Base-by-base conservation (phyloP, 2,113 vertebrate genomes). In the Chaetorhynchus papuensis region DNA sequence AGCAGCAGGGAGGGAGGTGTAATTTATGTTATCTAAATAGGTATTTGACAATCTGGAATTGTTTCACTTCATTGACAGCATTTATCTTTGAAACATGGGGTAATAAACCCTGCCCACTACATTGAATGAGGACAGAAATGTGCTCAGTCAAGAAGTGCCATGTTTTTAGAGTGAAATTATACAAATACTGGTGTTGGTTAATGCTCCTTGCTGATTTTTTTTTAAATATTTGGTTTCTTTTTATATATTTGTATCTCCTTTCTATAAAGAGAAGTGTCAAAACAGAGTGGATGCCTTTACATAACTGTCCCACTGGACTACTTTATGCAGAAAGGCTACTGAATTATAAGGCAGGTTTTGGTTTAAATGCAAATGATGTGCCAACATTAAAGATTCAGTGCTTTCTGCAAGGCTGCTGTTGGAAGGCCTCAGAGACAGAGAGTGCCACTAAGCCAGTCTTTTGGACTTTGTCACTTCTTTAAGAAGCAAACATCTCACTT, bases 321-420 rank as follows among this genome's bases (percentile, higher is more conserved):
- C 35, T 77, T 89, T 19, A 63, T 68, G 44, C 31, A 71, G 78
- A 87, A 91, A 44, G 41, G 28, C 28, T 74, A 30, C 41, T 72
- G 57, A 90, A 72, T 80, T 83, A 30, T 41, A 45, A 59, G 35
- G 35, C 68, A 65, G 19, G 14, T 91, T 77, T 68, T 93, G 49
- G 86, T 87, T 92, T 72, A 88, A 95, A 69, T 93, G 66, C 59
- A 86, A 86, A 96, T 86, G 9, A 65, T 86, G 85, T 94, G 31
- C 59, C 53, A 64, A 24, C 44, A 27, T 82, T 69, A 72, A 93
- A 81, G n/a, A 85, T 82, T 88, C 31, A 17, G 28, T 42, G 26
- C 44, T 72, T 75, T 71, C 49, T 76, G 30, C n/a, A 65, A 63
- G 57, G 31, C 45, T 64, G 28, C 49, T 88, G 7, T 22, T 23